Evolutionary conservation across 1,140 invertebrate species (phyloP), one percentile per base, ranked within the genome.

Genomic region (Drosophila kepulauana): DNA sequence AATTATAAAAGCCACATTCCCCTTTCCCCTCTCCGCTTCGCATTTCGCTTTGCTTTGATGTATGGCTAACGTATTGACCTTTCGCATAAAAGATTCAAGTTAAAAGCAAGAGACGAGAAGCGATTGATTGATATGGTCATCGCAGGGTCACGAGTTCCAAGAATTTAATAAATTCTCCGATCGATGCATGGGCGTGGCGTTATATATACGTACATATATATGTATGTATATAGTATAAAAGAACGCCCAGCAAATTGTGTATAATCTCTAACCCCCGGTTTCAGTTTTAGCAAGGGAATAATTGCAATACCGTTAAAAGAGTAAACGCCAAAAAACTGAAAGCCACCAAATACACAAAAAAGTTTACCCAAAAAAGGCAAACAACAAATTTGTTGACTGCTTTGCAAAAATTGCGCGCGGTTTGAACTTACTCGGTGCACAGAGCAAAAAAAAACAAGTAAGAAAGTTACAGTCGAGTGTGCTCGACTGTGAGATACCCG

Each of bases 341-440:
- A 57, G 52, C 13, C 25, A 33, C n/a, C 35, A 58, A 58, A 58
- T 48, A 56, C 33, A 65, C 41, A 51, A 59, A 66, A 82, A 81
- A 78, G 61, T 81, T 70, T 46, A 15, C 5, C 46, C 16, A 16
- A 68, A 20, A 57, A 66, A 54, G 45, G 41, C 54, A 67, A 66
- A 51, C 45, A 79, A 52, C 58, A 75, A 78, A 68, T 71, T 86
- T 73, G 74, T 75, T 72, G 63, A 75, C 67, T 68, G 65, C 56
- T 79, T 77, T 58, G 49, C 43, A 61, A 63, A 75, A 69, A 49
- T 54, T 38, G 61, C 11, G 48, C 30, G 57, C 33, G 46, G 57
- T 51, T 67, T 69, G 3, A 61, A 48, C 46, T 76, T 78, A 48
- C 66, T 62, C 43, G 41, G 15, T 20, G 30, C 46, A 30, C 45